These are phyloP conservation scores for Paelopatides confundens DNA, from an alignment of 53 echinoderm and acorn worm species.

Conservation along the genomic window DNA sequence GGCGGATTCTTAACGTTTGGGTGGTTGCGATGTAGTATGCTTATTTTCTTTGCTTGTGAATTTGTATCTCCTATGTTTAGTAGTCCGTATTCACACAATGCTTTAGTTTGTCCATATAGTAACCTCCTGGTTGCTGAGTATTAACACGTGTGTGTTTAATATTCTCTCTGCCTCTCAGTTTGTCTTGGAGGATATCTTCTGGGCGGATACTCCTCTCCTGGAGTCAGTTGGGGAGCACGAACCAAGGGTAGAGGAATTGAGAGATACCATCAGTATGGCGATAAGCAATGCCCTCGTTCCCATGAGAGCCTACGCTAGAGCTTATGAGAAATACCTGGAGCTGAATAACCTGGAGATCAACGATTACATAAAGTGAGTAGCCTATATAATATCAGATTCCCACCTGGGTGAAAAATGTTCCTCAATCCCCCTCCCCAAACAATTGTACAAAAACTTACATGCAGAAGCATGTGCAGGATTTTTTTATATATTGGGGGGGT, in stretches of 20 bases:
- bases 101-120: background rate
- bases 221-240: conserved; percentile 99
- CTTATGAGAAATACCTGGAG: conserved; percentile 93
- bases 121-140: conserved; percentile 72
- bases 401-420: too few species aligned
- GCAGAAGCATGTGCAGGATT: too few species aligned
- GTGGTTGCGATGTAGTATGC: too few species aligned
- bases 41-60: background rate
- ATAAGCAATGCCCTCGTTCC: conserved; percentile 93
- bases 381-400: background rate
- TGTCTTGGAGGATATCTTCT: conserved; percentile 98
- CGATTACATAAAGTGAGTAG: conserved; percentile 92
- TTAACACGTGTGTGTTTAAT: background rate
- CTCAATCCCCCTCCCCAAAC: too few species aligned
- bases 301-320: conserved; percentile 94
- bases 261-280: conserved; percentile 84
- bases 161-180: conserved; percentile 57
- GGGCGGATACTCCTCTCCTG: conserved; percentile 98
- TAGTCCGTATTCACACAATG: background rate
- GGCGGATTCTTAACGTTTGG: too few species aligned
- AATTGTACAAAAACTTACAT: too few species aligned
- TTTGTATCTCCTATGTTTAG: background rate
- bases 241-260: conserved; percentile 91
- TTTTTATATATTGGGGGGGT: too few species aligned
- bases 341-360: conserved; percentile 96